Evolutionary conservation across 2,113 vertebrate genomes (phyloP), one percentile per base, ranked within the genome.

Genomic region (Corythoichthys intestinalis): DNA sequence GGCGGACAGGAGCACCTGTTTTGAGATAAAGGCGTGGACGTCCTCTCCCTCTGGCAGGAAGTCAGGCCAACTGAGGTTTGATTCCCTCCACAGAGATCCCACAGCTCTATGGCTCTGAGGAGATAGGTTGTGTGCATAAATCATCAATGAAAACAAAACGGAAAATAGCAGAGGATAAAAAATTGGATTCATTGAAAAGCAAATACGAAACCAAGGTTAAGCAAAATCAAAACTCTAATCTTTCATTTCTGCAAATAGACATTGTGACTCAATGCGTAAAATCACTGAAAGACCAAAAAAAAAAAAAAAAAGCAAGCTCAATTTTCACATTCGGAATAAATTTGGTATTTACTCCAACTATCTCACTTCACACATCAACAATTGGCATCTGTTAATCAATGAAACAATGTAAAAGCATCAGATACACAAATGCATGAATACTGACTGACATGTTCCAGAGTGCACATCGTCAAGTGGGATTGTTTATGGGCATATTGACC

Each of bases 41-140:
- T 98, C 94, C 72, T 98, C 93, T 67, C 92, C 95, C 86, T 98
- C 94, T 1, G 94, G 92, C 76, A 99, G 86, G 76, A 94, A 91
- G 84, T 98, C 94, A 41, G 85, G 93, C 96, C 95, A 98, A 80
- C 87, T 94, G 76, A 98, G 92, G 79, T 90, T 93, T 75, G 95
- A 91, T 74, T 98, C 96, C 81, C 92, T 95, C 97, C 97, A 99
- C 60, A 98, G 88, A 82, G 92, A 91, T 77, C 93, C 94, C 77
- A 98, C 94, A 94, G 94, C 96, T 91, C 95, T 97, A 95, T 98
- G 96, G 95, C 96, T 97, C 97, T 99, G 87, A 63, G 20, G n/a
- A 47, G 47, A 52, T 35, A 66, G 38, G 4, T n/a, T 4, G 64
- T 17, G 12, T 65, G 20, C 9, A 60, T 37, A 8, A 56, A 1